phyloP scores from a whole-genome alignment of 2,797 vertebrate species.

The Oreonectes daqikongensis region DNA sequence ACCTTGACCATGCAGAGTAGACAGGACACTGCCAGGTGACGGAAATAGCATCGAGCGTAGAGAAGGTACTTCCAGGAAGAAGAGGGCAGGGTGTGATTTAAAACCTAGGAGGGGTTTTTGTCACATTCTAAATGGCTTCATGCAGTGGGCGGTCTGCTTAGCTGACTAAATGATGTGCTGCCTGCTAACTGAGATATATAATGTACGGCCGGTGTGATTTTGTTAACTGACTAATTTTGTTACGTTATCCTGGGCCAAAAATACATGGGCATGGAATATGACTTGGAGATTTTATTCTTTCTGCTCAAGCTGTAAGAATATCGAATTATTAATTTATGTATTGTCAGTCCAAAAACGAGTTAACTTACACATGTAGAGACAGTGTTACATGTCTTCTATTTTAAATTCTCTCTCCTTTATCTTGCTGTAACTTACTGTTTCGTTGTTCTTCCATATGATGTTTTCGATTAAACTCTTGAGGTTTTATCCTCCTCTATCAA shows the following conservation, averaged over 20 bases:
- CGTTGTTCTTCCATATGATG: too few relatives aligned
- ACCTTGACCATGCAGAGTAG: conserved; percentile 53
- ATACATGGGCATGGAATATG: not conserved
- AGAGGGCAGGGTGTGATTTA: conserved; percentile 20
- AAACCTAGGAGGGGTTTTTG: conserved; percentile 26
- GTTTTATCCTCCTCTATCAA: too few relatives aligned
- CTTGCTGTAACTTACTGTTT: too few relatives aligned
- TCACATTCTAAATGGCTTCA: conserved; percentile 28
- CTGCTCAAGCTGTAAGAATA: too few relatives aligned
- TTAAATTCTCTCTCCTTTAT: too few relatives aligned
- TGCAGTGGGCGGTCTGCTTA: conserved; percentile 4
- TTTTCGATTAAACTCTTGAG: too few relatives aligned
- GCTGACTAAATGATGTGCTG: conserved; percentile 5
- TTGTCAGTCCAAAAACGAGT: too few relatives aligned
- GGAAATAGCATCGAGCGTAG: conserved; percentile 47
- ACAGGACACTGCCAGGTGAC: conserved; percentile 41
- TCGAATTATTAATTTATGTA: too few relatives aligned
- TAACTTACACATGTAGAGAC: too few relatives aligned
- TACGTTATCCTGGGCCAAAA: not conserved
- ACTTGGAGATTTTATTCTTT: not conserved
- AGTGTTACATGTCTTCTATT: too few relatives aligned
- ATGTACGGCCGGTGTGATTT: not conserved
- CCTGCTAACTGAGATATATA: conserved; percentile 21
- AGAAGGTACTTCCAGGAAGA: conserved; percentile 53
- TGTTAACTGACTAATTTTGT: not conserved